Conservation (phyloP, 2,797 vertebrate species). For the Pangasius djambal region DNA sequence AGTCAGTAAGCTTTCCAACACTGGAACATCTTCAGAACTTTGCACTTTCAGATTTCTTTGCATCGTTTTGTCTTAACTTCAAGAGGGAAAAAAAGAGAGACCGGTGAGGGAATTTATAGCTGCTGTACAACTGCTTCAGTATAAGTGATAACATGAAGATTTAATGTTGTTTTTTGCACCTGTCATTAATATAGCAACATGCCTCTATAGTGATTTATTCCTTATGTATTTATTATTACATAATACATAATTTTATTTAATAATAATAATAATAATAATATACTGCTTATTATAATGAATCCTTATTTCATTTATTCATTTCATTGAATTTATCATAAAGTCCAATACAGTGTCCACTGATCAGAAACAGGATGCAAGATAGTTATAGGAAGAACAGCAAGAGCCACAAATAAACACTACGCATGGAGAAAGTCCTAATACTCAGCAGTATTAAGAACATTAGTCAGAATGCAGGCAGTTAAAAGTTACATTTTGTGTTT, state of each 20-base stretch:
- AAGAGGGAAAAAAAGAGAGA: too few relatives aligned
- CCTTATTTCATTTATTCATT: not conserved
- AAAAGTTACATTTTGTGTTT: not conserved
- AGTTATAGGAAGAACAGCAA: not conserved
- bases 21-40: too few relatives aligned
- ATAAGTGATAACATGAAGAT: not conserved
- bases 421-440: not conserved
- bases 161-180: not conserved
- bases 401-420: not conserved
- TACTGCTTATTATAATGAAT: not conserved
- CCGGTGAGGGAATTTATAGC: too few relatives aligned
- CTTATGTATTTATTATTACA: not conserved
- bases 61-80: too few relatives aligned
- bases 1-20: too few relatives aligned
- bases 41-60: too few relatives aligned
- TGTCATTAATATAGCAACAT: not conserved
- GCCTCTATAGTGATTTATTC: not conserved
- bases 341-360: not conserved
- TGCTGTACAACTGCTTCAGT: too few relatives aligned
- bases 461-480: not conserved
- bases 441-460: not conserved
- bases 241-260: not conserved
- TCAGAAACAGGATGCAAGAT: not conserved
- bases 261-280: not conserved
- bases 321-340: not conserved